Conservation (phyloP, 2,888 invertebrate genomes). For the Drosophila hamatofila region DNA sequence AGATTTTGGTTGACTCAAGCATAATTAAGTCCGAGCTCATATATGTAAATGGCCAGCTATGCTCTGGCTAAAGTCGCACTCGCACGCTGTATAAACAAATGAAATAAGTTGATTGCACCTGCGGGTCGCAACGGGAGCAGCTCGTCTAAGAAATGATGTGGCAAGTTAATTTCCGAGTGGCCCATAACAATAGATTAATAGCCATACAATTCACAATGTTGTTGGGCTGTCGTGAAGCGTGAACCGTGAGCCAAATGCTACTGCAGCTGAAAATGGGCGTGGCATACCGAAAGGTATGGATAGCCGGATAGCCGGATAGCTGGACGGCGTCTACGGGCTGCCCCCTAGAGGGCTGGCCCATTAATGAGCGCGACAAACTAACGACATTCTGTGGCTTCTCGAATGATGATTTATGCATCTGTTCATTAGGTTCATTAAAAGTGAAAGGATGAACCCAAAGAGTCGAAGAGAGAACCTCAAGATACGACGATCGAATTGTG, state of each 20-base stretch:
- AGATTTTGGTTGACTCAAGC: not conserved
- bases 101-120: conserved; percentile 35
- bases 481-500: conserved; percentile 23
- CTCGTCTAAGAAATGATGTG: conserved; percentile 70
- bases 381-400: conserved; percentile 64
- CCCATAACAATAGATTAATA: conserved; percentile 73
- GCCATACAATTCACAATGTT: conserved; percentile 51
- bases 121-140: conserved; percentile 51
- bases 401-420: conserved; percentile 75
- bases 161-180: conserved; percentile 70
- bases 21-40: not conserved
- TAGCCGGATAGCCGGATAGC: not conserved
- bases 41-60: too few species aligned
- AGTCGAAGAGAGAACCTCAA: conserved; percentile 17
- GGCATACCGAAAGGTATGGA: conserved; percentile 10
- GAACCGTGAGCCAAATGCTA: conserved; percentile 39
- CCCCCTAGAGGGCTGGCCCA: conserved; percentile 35
- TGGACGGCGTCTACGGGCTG: conserved; percentile 4
- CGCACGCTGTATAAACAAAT: conserved; percentile 6
- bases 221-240: conserved; percentile 45
- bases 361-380: conserved; percentile 78
- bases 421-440: conserved; percentile 78
- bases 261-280: conserved; percentile 29
- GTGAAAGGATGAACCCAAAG: conserved; percentile 71
- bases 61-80: too few species aligned